Evolutionary conservation across 1,140 invertebrate species (phyloP).

Genomic region (Pseudomyrmex pallidus): DNA sequence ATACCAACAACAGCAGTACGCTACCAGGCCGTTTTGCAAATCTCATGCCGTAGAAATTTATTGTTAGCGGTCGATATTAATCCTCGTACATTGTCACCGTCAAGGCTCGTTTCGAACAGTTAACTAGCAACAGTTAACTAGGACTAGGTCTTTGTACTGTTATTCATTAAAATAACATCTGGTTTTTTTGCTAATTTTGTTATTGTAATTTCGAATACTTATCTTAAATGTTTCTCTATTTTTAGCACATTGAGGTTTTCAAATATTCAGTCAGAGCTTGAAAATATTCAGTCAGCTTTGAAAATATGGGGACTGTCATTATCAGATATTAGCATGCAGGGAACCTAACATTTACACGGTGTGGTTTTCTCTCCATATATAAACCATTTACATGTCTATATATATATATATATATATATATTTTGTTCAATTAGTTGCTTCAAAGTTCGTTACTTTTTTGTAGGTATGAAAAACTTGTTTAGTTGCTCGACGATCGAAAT

Average conservation of each 20-base stretch:
- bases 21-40: conserved; percentile 82
- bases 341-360: not conserved
- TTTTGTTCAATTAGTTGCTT: conserved; percentile 22
- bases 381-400: not conserved
- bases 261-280: too few relatives aligned
- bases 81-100: conserved; percentile 62
- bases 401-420: conserved; percentile 1
- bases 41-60: conserved; percentile 81
- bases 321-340: too few relatives aligned
- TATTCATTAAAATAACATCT: not conserved
- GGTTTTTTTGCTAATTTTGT: too few relatives aligned
- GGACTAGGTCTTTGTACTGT: conserved; percentile 38
- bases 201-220: too few relatives aligned
- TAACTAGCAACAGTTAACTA: conserved; percentile 22
- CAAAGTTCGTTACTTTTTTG: conserved; percentile 55
- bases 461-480: conserved; percentile 72
- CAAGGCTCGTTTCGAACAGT: conserved; percentile 66
- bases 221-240: too few relatives aligned
- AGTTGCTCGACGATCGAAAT: conserved; percentile 72
- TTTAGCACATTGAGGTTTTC: too few relatives aligned
- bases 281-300: too few relatives aligned
- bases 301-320: too few relatives aligned
- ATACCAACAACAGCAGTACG: conserved; percentile 72
- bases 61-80: conserved; percentile 78
- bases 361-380: not conserved